phyloP scores from a whole-genome alignment of 1,140 invertebrate species.

The Drosophila miranda region DNA sequence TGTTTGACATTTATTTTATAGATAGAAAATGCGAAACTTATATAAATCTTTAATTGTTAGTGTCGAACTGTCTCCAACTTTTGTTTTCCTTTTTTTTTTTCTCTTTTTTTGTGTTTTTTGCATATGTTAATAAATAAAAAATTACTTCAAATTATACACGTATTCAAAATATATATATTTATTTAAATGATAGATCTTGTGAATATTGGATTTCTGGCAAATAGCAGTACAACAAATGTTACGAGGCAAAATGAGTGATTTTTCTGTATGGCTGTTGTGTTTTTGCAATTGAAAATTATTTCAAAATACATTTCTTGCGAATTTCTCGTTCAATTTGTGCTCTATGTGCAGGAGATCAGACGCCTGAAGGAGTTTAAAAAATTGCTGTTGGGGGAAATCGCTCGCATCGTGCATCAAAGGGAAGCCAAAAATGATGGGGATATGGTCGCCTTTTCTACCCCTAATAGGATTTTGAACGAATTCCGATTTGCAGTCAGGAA shows the following conservation, averaged over 20 bases:
- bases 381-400: constrained; percentile 85
- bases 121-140: constrained; percentile 48
- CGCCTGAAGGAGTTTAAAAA: constrained; percentile 85
- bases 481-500: no score
- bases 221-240: constrained; percentile 42
- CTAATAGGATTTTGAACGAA: constrained; percentile 38
- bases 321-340: constrained; percentile 49
- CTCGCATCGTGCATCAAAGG: no score
- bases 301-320: no score
- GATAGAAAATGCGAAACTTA: constrained; percentile 70
- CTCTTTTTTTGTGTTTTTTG: constrained; percentile 7
- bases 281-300: no score
- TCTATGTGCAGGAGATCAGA: constrained; percentile 85
- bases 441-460: constrained; percentile 18
- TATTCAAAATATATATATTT: constrained; percentile 17
- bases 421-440: no score
- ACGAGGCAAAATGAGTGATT: constrained; percentile 6
- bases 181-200: constrained; percentile 14
- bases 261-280: no score
- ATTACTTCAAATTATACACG: constrained; percentile 48
- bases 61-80: constrained; percentile 15
- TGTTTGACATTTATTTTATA: constrained; percentile 67
- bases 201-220: constrained; percentile 3
- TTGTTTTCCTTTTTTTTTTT: constrained; percentile 10
- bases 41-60: constrained; percentile 43